These are phyloP conservation scores for Podarcis cretensis DNA, from an alignment of 2,113 vertebrate genomes.

Conservation along the genomic window DNA sequence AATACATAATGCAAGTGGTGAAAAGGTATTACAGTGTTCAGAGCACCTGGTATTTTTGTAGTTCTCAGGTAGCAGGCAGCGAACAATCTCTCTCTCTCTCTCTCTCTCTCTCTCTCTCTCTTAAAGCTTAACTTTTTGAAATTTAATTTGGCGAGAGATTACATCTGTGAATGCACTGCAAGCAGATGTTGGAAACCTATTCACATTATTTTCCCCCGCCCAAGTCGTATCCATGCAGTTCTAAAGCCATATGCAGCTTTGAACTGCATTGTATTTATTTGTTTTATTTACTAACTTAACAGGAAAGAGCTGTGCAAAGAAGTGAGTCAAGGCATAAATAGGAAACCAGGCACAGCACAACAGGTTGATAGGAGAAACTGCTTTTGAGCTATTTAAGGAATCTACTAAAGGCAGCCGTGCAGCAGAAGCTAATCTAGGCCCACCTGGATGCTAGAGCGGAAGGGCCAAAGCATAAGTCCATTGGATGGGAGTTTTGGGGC, in stretches of 20 bases:
- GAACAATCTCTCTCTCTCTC: neutral
- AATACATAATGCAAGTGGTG: neutral
- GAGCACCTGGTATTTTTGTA: neutral
- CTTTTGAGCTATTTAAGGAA: too few relatives aligned
- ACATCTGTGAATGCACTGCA: neutral
- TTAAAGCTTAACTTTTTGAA: neutral
- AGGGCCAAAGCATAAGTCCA: too few relatives aligned
- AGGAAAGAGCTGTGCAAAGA: too few relatives aligned
- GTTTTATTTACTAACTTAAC: too few relatives aligned
- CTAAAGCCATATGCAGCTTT: neutral
- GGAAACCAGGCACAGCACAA: too few relatives aligned
- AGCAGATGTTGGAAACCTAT: neutral
- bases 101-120: neutral
- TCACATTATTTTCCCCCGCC: neutral
- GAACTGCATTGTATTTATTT: too few relatives aligned
- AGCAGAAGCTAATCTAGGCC: too few relatives aligned
- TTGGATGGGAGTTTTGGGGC: too few relatives aligned
- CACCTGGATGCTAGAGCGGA: too few relatives aligned
- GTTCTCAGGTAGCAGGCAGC: constrained; percentile 1
- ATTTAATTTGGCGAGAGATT: neutral
- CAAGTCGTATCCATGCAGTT: neutral
- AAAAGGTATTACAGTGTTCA: neutral
- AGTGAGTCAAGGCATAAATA: too few relatives aligned
- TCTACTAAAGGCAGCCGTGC: too few relatives aligned
- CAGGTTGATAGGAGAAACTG: too few relatives aligned